phyloP scores from a whole-genome alignment of 92 coral and sea anemone species.

The Epizoanthus illoricatus region DNA sequence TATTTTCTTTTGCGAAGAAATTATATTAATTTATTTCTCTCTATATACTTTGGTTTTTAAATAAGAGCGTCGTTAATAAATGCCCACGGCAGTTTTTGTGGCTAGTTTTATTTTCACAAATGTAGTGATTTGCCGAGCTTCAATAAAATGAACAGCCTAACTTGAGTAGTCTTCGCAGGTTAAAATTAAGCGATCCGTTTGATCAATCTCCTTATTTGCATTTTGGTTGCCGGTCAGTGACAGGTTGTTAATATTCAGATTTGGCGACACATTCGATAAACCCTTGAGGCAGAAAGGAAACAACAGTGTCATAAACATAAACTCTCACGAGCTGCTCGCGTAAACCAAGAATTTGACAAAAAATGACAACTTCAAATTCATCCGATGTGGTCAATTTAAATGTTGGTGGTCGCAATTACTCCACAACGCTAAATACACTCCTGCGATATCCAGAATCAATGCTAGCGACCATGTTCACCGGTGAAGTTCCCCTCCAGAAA shows the following conservation, averaged over 20 bases:
- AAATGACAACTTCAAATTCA: neutral
- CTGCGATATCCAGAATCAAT: conserved; percentile 64
- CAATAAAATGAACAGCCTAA: conserved; percentile 26
- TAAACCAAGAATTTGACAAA: neutral
- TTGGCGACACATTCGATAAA: neutral
- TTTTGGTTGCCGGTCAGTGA: conserved; percentile 18
- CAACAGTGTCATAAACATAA: too few species aligned
- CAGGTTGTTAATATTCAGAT: conserved; percentile 10
- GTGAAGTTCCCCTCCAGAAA: neutral
- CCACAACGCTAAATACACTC: conserved; percentile 70
- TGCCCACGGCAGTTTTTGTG: too few species aligned
- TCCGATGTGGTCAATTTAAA: conserved; percentile 62
- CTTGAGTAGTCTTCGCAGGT: neutral
- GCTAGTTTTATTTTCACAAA: too few species aligned
- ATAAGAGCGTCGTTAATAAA: too few species aligned
- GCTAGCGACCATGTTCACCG: conserved; percentile 15
- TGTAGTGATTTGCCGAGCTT: too few species aligned
- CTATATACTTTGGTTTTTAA: too few species aligned
- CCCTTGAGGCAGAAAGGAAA: neutral
- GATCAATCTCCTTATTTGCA: conserved; percentile 24
- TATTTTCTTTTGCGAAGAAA: too few species aligned
- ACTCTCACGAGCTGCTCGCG: neutral
- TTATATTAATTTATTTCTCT: too few species aligned
- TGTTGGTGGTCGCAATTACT: conserved; percentile 73
- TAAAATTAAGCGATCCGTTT: neutral